These are phyloP conservation scores for Cyphomyrus discorhynchus DNA, from an alignment of 2,113 vertebrate genomes.

Conservation along the genomic window DNA sequence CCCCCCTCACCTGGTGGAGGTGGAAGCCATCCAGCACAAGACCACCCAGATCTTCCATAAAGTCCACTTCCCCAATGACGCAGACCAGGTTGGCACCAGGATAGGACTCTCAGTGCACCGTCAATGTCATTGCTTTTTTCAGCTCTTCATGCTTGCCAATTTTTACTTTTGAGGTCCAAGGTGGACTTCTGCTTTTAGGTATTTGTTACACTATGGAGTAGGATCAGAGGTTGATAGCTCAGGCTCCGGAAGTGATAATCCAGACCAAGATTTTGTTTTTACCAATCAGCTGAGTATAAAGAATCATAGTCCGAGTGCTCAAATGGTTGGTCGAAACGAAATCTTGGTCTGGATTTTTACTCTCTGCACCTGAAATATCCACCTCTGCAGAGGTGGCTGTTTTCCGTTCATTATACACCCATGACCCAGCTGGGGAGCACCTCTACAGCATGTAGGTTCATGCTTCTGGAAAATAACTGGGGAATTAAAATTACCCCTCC, in stretches of 20 bases:
- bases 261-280: no score
- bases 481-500: not conserved
- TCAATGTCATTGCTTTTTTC: not conserved
- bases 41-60: conserved; percentile 99
- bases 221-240: not conserved
- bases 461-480: not conserved
- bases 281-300: no score
- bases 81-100: conserved; percentile 73
- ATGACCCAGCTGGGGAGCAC: not conserved
- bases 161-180: not conserved
- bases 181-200: not conserved
- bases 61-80: conserved; percentile 95
- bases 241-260: not conserved
- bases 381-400: not conserved
- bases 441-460: not conserved
- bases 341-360: no score
- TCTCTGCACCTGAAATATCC: no score
- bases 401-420: not conserved
- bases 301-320: no score
- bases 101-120: not conserved
- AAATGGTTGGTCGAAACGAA: no score
- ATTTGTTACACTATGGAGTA: not conserved
- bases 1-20: conserved; percentile 90
- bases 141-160: not conserved
- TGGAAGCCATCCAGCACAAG: conserved; percentile 98